Base-by-base conservation (phyloP, 2,888 invertebrate genomes). In the Arrhopalites spinosus region DNA sequence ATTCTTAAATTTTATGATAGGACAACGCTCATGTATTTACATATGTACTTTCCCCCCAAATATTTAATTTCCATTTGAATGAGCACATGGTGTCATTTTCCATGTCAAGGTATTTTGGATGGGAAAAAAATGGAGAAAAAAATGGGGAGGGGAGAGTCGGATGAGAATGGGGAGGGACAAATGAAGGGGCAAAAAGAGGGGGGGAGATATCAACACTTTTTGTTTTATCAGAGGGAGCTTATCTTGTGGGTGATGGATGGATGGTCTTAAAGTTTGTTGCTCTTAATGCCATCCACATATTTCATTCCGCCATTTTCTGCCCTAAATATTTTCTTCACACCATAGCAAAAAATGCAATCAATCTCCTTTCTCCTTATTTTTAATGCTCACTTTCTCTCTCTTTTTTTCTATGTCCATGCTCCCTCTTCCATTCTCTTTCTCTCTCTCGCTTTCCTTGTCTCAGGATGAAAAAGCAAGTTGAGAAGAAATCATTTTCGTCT, bases 311-410 rank as follows among this genome's bases (percentile, higher is more conserved):
- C 79, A 78, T 79, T 78, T 78, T 75, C 77, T 78, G 79, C 75
- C 79, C 79, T 79, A 79, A 79, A 79, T 79, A 79, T 79, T 79
- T 79, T 78, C 79, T 78, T 79, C 79, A 79, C 78, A 78, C 74
- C 75, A 76, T 69, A 53, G 53, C 76, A n/a, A n/a, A 68, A 77
- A 78, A 75, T 77, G 79, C 78, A 79, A 79, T 79, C 79, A 79
- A 79, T 79, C 79, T 74, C 66, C 45, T 66, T 20, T 64, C 64
- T 66, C 66, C 45, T 20, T 36, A n/a, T n/a, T n/a, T 11, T 36
- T 36, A 36, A 36, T 11, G 36, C 23, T 59, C 59, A 3, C 36
- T 36, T 11, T 36, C 5, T 11, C 36, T 36, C 36, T 7, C 17
- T 23, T 23, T 59, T 23, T 23, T n/a, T 25, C 23, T 3, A 2